These are phyloP conservation scores for Atopsyche davidsoni DNA, from an alignment of 1,140 invertebrate species.

Conservation along the genomic window DNA sequence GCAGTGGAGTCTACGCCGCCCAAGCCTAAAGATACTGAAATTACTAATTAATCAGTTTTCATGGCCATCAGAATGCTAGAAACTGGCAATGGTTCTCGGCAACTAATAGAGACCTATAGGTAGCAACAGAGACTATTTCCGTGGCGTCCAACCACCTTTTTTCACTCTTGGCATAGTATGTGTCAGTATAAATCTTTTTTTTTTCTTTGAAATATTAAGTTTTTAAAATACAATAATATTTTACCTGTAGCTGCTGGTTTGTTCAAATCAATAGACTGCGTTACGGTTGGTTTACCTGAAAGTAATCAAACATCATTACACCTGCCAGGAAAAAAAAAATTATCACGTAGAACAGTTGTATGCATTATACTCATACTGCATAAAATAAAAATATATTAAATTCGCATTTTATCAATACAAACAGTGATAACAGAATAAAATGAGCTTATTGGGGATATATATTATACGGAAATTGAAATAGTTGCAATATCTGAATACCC, in stretches of 20 bases:
- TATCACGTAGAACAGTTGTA: neutral
- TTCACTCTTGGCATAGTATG: slow-evolving; percentile 2
- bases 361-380: neutral
- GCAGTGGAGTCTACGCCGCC: slow-evolving; percentile 19
- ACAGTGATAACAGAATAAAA: neutral
- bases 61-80: too few relatives aligned
- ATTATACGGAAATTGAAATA: neutral
- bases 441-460: neutral
- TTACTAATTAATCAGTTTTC: neutral
- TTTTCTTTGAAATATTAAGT: neutral
- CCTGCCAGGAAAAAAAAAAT: slow-evolving; percentile 14
- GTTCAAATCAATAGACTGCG: slow-evolving; percentile 1
- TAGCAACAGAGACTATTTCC: too few relatives aligned
- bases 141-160: too few relatives aligned
- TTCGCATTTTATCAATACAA: neutral
- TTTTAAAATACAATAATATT: neutral
- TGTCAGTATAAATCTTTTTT: neutral
- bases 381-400: slow-evolving; percentile 1
- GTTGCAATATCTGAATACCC: neutral
- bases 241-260: slow-evolving; percentile 8
- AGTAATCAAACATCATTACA: too few relatives aligned
- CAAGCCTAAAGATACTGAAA: slow-evolving; percentile 18
- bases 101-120: too few relatives aligned
- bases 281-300: slow-evolving; percentile 7
- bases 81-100: too few relatives aligned